Conservation (phyloP, 2,888 invertebrate genomes). For the Proisotoma minuta region DNA sequence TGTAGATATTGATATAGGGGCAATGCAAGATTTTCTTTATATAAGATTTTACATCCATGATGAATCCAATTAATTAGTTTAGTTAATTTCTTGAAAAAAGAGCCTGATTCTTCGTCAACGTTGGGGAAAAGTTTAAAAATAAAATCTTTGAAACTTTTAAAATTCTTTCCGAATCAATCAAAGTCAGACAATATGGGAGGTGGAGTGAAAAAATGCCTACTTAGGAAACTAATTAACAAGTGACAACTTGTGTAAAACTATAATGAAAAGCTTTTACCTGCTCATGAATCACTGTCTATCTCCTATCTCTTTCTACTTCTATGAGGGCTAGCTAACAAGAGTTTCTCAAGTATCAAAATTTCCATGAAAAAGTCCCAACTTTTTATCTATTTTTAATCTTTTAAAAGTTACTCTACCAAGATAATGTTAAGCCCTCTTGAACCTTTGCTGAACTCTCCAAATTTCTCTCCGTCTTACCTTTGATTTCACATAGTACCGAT, state of each 20-base stretch:
- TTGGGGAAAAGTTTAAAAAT: too few relatives aligned
- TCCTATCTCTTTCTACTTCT: neutral
- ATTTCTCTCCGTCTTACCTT: neutral
- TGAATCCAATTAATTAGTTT: too few relatives aligned
- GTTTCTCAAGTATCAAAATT: neutral
- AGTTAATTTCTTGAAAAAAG: too few relatives aligned
- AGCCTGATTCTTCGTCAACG: too few relatives aligned
- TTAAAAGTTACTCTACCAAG: neutral
- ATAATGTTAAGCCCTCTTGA: constrained; percentile 13
- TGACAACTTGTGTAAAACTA: constrained; percentile 4
- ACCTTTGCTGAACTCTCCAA: neutral
- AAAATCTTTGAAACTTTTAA: too few relatives aligned
- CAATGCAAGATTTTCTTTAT: too few relatives aligned
- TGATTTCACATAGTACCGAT: neutral
- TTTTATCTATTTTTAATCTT: constrained; percentile 10
- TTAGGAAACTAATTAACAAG: neutral
- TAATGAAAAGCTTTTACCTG: neutral
- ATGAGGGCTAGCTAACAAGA: neutral
- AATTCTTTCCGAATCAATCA: too few relatives aligned
- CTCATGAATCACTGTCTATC: neutral
- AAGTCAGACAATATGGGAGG: too few relatives aligned
- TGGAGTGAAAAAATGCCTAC: neutral
- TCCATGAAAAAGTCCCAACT: constrained; percentile 1
- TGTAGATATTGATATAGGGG: too few relatives aligned
- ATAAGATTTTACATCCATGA: too few relatives aligned